Evolutionary conservation across 2,888 invertebrate species (phyloP).

Genomic region (Pollenia amentaria): DNA sequence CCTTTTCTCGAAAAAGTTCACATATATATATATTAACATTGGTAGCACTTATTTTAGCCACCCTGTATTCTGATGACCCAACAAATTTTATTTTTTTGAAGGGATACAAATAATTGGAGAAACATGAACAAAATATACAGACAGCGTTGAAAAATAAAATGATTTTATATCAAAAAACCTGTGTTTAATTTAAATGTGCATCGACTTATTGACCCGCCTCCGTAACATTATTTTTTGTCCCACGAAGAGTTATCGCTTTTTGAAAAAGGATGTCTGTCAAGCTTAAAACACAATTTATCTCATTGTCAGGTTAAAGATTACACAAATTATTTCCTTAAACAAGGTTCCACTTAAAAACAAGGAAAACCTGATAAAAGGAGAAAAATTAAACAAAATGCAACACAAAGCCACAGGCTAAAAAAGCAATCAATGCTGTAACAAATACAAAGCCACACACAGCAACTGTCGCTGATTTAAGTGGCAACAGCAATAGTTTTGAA

Average conservation of each 20-base stretch:
- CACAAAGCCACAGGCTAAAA: constrained; percentile 52
- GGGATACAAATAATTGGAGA: no score
- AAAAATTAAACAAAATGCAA: not conserved
- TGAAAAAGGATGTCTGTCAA: constrained; percentile 61
- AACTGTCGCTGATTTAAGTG: constrained; percentile 16
- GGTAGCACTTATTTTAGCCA: no score
- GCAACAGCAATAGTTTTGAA: constrained; percentile 20
- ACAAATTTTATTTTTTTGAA: no score
- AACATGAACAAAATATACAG: no score
- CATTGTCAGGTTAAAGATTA: constrained; percentile 60
- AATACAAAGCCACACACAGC: not conserved
- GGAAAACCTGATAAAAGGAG: constrained; percentile 37
- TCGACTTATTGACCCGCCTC: no score
- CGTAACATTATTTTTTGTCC: no score
- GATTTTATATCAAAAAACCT: no score
- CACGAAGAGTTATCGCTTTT: not conserved
- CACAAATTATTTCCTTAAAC: constrained; percentile 46
- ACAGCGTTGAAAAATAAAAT: no score
- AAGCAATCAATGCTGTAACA: constrained; percentile 44
- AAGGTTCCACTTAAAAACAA: constrained; percentile 36
- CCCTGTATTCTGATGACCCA: no score
- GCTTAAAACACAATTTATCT: constrained; percentile 45
- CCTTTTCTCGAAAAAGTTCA: no score
- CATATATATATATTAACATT: no score
- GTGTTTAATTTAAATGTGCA: no score